A percentile compares a stretch with the other conserved stretches of the same genome.
Evolutionary conservation across 2,113 vertebrate genomes (phyloP).

Genomic region (Platysteira castanea): DNA sequence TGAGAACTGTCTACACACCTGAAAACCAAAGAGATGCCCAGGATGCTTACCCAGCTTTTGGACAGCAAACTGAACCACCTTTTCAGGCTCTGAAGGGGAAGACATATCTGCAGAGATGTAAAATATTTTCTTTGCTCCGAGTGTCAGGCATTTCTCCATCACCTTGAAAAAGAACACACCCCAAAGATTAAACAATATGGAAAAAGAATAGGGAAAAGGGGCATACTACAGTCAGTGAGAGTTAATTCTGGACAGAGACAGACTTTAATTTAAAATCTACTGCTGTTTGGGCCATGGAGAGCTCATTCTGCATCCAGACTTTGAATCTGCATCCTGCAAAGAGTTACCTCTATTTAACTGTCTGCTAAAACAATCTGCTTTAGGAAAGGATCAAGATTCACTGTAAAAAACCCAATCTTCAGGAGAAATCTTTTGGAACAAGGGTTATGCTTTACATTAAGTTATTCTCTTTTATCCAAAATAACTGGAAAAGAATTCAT

Average conservation of each 20-base stretch:
- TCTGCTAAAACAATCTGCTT: not conserved
- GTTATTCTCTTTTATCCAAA: not conserved
- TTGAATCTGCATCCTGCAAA: not conserved
- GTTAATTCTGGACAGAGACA: not conserved
- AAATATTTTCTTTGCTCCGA: slow-evolving; percentile 79
- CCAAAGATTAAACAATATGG: not conserved
- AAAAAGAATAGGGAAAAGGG: not conserved
- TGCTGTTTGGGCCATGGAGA: not conserved
- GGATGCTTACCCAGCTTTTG: slow-evolving; percentile 75
- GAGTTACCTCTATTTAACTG: not conserved
- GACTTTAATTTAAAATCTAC: not conserved
- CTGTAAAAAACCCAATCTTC: not conserved
- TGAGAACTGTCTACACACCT: not conserved
- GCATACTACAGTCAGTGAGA: not conserved
- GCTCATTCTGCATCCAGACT: not conserved
- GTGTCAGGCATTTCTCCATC: slow-evolving; percentile 75
- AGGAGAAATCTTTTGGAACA: not conserved
- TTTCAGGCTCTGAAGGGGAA: slow-evolving; percentile 69
- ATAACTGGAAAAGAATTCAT: not conserved
- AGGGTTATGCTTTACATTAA: not conserved
- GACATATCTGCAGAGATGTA: slow-evolving; percentile 84
- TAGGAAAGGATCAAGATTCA: not conserved
- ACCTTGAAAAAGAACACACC: slow-evolving; percentile 70
- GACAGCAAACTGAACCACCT: slow-evolving; percentile 79
- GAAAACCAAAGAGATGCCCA: not conserved